Evolutionary conservation across 2,797 vertebrate species (phyloP).

Genomic region (Anguilla marmorata): DNA sequence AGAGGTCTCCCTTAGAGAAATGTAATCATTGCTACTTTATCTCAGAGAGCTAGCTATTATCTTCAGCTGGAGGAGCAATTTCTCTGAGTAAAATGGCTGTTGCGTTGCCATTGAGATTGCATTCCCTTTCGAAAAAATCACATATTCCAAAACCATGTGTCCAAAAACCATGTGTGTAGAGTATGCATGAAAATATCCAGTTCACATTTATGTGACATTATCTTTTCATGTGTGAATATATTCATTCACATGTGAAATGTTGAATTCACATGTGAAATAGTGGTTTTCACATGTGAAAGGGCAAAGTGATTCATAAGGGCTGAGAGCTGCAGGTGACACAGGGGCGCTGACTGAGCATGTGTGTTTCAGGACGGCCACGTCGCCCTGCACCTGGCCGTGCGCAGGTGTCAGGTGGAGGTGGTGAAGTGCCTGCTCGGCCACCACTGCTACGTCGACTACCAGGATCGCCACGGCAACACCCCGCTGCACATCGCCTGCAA

Average conservation of each 20-base stretch:
- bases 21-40: background rate
- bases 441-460: slow-evolving; percentile 82
- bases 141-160: too few species aligned
- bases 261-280: too few species aligned
- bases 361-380: slow-evolving; percentile 87
- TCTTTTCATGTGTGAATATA: too few species aligned
- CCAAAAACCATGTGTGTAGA: too few species aligned
- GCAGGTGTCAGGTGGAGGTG: slow-evolving; percentile 91
- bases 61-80: background rate
- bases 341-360: slow-evolving; percentile 33
- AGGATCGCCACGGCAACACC: slow-evolving; percentile 93
- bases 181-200: too few species aligned
- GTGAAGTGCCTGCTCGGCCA: slow-evolving; percentile 85
- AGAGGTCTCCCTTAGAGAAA: background rate
- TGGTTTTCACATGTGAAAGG: too few species aligned
- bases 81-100: background rate
- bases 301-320: background rate
- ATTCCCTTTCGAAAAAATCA: background rate
- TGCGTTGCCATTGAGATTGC: background rate
- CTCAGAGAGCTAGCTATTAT: background rate
- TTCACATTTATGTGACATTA: too few species aligned
- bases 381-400: slow-evolving; percentile 90
- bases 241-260: too few species aligned
- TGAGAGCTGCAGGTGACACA: background rate
- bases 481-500: slow-evolving; percentile 94